Base-by-base conservation (phyloP, 2,888 invertebrate species). In the Ectropis crepuscularia region DNA sequence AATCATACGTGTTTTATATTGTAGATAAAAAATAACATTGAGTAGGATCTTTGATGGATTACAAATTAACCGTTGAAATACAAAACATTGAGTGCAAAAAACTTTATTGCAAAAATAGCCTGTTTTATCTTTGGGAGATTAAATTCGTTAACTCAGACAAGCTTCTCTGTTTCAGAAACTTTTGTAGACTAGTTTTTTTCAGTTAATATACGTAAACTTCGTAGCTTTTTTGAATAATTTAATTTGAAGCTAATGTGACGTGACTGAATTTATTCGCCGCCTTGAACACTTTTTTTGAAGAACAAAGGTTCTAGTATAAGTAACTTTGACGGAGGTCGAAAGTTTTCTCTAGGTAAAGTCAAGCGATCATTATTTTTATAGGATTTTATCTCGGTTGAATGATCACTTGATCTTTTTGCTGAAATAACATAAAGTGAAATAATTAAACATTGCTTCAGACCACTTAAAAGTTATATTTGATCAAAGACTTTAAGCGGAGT, bases 171-270 rank as follows among this genome's bases (percentile, higher is more conserved):
- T 28, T 28, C 16, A 28, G 16, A 28, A 28, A 28, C 16, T 28
- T 28, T 28, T 28, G 4, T 28, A 28, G 16, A 28, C 16, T 8
- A 16, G 8, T 6, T 28, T 36, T 57, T 47, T 51, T 2, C 42
- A 51, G 47, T 43, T 59, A 54, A 61, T 54, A 51, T 57, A 63
- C 58, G 39, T 66, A 55, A 64, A 41, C 63, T 61, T 68, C 68
- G 65, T 67, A 65, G 53, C 55, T 58, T 63, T 61, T 66, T 58
- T 54, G 47, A 61, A 63, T 55, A 53, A 66, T 66, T 63, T 46
- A 55, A 61, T 57, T 63, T 55, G 46, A 37, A 55, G 8, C 41
- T 60, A 57, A 57, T 61, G 11, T 60, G 57, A 62, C 64, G 57
- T 57, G 60, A 65, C 53, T 54, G 11, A 28, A 28, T 48, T 49